Base-by-base conservation (phyloP, 2,888 invertebrate genomes). In the Notodonta dromedarius region DNA sequence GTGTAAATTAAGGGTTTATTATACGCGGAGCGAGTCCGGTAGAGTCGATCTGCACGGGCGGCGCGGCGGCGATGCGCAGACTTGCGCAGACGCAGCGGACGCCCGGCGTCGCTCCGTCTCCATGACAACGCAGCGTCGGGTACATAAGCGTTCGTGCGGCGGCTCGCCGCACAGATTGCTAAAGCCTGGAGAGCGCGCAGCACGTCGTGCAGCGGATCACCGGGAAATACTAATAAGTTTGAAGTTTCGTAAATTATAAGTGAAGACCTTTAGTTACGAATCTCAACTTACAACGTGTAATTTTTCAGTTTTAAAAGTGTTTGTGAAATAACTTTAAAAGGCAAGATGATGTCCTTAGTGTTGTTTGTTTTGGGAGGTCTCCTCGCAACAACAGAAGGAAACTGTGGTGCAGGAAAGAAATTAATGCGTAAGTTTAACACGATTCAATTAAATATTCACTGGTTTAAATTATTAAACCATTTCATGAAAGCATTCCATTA, bases 221-320 rank as follows among this genome's bases (percentile, higher is more conserved):
- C 89, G 88, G 90, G 77, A 69, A 82, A 63, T 73, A 79, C 71
- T 71, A 58, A 60, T 61, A 82, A 88, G 85, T 88, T 90, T 86
- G 92, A 93, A 84, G 93, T 92, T 93, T 93, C 93, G 93, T 93
- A 93, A 93, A 93, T 89, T 78, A 85, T 87, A 86, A 91, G 92
- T 91, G 90, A 78, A 69, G 61, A 66, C 66, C 87, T 88, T 91
- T 92, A 90, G 93, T 93, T 93, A 90, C 93, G 93, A 93, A 91
- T 92, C 91, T 87, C 92, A 89, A 84, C 85, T 87, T 86, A 73
- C 76, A 71, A 59, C 83, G 89, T 87, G 91, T 76, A 77, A 78
- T 82, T 76, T 84, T 88, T 86, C 83, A 87, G 88, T 89, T 82
- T 35, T 83, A 67, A 82, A 83, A 91, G 93, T 93, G 93, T 91